Percentiles rank a stretch among this genome's conserved stretches.
Conservation (phyloP, 2,797 vertebrate genomes). For the Melanogrammus aeglefinus region DNA sequence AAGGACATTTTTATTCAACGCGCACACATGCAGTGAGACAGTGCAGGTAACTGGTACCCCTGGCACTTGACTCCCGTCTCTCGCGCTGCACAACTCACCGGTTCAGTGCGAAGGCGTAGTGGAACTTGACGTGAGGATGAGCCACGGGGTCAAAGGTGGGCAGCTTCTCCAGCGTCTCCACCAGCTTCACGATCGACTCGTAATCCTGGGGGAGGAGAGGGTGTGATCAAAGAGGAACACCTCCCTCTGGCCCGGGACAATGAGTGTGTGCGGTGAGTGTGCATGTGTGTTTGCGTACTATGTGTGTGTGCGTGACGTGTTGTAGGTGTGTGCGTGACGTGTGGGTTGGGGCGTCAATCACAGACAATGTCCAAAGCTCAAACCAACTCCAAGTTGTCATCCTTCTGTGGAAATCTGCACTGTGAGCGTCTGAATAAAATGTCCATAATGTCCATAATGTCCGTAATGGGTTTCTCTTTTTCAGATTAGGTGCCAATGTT, state of each 20-base stretch:
- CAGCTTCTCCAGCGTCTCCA: conserved; percentile 93
- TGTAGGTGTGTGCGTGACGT: neutral
- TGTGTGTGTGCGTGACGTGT: neutral
- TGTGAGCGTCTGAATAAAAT: conserved; percentile 27
- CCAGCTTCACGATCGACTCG: conserved; percentile 93
- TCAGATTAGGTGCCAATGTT: conserved; percentile 26
- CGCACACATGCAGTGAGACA: no score
- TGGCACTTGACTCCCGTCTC: neutral
- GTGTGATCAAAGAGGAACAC: neutral
- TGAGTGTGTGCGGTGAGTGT: neutral
- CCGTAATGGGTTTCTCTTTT: conserved; percentile 10
- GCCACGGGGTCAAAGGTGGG: conserved; percentile 94
- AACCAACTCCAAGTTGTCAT: neutral
- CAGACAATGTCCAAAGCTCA: no score
- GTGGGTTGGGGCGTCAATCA: neutral
- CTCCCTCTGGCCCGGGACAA: neutral
- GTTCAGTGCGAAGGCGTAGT: conserved; percentile 95
- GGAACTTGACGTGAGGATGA: conserved; percentile 93
- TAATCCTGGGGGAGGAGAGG: conserved; percentile 80
- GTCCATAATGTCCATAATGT: no score
- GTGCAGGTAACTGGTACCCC: no score
- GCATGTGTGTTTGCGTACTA: neutral
- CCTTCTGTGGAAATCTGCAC: neutral
- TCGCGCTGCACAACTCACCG: conserved; percentile 75
- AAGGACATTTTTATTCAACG: neutral